Base-by-base conservation (phyloP, 1,140 invertebrate species). In the Heliconius himera region DNA sequence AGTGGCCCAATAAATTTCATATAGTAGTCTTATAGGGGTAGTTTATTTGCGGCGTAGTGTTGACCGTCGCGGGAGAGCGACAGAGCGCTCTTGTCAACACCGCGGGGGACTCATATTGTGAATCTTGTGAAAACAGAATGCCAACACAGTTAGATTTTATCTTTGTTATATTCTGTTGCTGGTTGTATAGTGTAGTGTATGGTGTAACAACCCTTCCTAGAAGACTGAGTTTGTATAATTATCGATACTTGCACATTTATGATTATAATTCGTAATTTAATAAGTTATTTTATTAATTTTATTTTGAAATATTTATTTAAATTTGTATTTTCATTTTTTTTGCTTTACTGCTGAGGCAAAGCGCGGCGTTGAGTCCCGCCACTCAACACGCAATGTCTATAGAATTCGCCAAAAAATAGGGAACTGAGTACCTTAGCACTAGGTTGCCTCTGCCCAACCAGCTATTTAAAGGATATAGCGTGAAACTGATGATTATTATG, bases 11-110 rank as follows among this genome's bases (percentile, higher is more conserved):
- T 89, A 90, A 87, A 88, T 87, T 88, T 88, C 85, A 87, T 85
- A 87, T 84, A 82, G 60, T n/a, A 66, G 60, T 29, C 60, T 66
- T 66, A 29, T 66, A 85, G 74, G 85, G 86, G 85, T 76, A 83
- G 84, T 78, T 74, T 91, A 88, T 91, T 91, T 91, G 87, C 88
- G 85, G 86, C 88, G 85, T 84, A 81, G 86, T 88, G 89, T 88
- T 86, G 85, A 88, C 84, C 81, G 77, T 84, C 84, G 83, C 85
- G 80, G 85, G 86, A 83, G 84, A 82, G 88, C 83, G 86, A 79
- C 81, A 78, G 85, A 83, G 83, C 87, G 84, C 51, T 80, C 74
- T 72, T 81, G 81, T 74, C 76, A 82, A 81, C 85, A 82, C 87
- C 83, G 79, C 83, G 60, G 84, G 85, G 86, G 86, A 70, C 77